Percentiles rank a stretch among this genome's conserved stretches.
Evolutionary conservation across 2,888 invertebrate genomes (phyloP).

Genomic region (Pristionchus arcanus): DNA sequence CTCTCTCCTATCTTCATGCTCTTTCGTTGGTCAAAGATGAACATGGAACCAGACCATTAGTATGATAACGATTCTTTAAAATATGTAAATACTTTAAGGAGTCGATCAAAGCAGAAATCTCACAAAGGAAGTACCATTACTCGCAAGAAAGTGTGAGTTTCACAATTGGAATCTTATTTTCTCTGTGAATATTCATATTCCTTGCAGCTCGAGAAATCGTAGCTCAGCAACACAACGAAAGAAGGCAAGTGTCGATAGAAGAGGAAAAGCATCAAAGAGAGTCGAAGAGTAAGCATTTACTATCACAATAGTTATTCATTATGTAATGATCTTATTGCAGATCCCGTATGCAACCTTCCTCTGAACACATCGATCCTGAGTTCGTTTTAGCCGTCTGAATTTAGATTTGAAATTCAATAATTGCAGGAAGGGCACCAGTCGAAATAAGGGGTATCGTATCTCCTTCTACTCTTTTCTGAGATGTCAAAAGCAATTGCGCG

Average conservation of each 20-base stretch:
- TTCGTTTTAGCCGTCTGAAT: neutral
- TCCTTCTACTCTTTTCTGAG: neutral
- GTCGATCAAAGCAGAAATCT: neutral
- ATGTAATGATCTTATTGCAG: neutral
- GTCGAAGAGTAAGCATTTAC: constrained; percentile 6
- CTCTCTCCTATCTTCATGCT: neutral
- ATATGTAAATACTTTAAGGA: neutral
- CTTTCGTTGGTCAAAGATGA: neutral
- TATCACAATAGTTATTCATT: neutral
- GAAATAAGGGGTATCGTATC: neutral
- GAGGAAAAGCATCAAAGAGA: neutral
- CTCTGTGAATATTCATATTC: neutral
- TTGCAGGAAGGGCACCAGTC: neutral
- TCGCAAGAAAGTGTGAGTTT: constrained; percentile 24
- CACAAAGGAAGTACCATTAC: neutral
- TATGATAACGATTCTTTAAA: neutral
- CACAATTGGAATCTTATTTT: neutral
- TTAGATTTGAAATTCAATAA: neutral
- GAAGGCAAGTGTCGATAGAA: neutral
- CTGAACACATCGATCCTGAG: neutral
- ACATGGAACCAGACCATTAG: neutral
- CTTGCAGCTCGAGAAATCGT: neutral
- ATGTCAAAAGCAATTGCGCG: neutral
- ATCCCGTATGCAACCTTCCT: neutral
- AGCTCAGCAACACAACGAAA: neutral